Base-by-base conservation (phyloP, 1,140 invertebrate genomes). In the Ectropis grisescens region DNA sequence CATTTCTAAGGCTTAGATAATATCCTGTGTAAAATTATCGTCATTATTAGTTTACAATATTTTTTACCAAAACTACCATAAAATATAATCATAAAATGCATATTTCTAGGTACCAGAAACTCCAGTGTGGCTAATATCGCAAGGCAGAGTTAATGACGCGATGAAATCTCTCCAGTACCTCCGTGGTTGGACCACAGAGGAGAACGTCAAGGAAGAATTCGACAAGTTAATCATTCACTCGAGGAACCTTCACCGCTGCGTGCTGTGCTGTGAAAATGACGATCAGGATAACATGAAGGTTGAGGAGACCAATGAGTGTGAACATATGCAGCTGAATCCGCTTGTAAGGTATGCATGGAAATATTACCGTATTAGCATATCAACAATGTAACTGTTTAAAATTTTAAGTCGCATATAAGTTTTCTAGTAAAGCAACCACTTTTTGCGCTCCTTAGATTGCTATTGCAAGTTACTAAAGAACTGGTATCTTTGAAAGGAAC, bases 61-160 rank as follows among this genome's bases (percentile, higher is more conserved):
- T 19, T 19, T 19, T 19, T 19, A n/a, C n/a, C n/a, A n/a, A n/a
- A n/a, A n/a, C n/a, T n/a, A n/a, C n/a, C n/a, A n/a, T n/a, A n/a
- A n/a, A n/a, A n/a, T n/a, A n/a, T n/a, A n/a, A n/a, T n/a, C n/a
- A n/a, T n/a, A n/a, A n/a, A n/a, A n/a, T n/a, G 3, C 8, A 19
- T 19, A 10, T 26, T 31, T 41, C 13, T 31, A 85, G 84, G 66
- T 89, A 2, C 89, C 89, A 3, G 89, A 91, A 70, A 88, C 88
- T 1, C 89, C 90, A 14, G 68, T 88, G 4, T 90, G 88, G 88
- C 60, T 88, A 2, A 46, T 87, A 25, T 72, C 79, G 5, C 79
- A 82, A 52, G 80, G 83, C 5, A 55, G 72, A 29, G 66, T 72
- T 15, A 69, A 80, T 10, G 83, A 86, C 10, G 84, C 85, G 0